Base-by-base conservation (phyloP, 1,140 invertebrate species). In the Ceratosolen solmsi region DNA sequence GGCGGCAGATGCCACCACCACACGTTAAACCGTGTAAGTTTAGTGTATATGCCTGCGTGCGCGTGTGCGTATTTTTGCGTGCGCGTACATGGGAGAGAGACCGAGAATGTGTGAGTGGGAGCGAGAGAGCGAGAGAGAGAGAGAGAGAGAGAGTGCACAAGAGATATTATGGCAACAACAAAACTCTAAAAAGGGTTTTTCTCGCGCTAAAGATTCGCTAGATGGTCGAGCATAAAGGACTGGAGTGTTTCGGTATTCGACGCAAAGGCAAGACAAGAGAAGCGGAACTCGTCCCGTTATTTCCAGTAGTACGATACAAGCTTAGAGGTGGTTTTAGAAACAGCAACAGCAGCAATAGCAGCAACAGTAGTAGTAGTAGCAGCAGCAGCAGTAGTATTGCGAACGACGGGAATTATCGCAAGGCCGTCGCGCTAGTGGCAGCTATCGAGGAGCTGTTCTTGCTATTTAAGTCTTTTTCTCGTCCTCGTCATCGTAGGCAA, bases 151-250 rank as follows among this genome's bases (percentile, higher is more conserved):
- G 74, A 20, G 7, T 20, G 74, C 22, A 30, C 56, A 56, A 77
- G 56, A 77, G 33, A 46, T 79, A 72, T 58, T 72, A 79, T 79
- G 78, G 68, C 78, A 79, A 79, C 68, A 79, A 79, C 78, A 79
- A 60, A 49, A 72, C 36, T 58, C 22, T 72, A 41, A 70, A 49
- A 56, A 70, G 20, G n/a, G 8, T 41, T 51, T 8, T 11, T n/a
- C 60, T 68, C 17, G 22, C 5, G 73, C 27, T 38, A 75, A 75
- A 41, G 41, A 7, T 77, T 33, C 82, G 81, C 85, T 90, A 89
- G 89, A 91, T 91, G 89, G 81, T 89, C 85, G 74, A 86, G 84
- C 82, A 83, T 88, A 86, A 85, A 87, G 80, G 82, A 71, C 84
- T 79, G 51, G 85, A 87, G 63, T 84, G 79, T 84, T 82, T 84